Base-by-base conservation (phyloP, 2,113 vertebrate species). In the Canis aureus region DNA sequence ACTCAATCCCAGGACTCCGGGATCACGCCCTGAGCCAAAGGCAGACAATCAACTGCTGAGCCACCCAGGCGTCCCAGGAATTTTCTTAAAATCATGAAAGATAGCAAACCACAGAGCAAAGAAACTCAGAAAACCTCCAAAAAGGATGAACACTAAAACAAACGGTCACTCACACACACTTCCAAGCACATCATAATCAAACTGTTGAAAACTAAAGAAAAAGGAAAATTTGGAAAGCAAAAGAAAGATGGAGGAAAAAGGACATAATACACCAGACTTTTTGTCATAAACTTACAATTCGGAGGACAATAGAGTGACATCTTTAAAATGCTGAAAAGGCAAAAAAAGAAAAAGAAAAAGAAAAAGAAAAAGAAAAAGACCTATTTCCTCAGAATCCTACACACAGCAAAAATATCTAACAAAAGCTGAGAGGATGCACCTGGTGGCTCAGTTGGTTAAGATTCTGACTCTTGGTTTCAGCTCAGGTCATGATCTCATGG, bases 141-240 rank as follows among this genome's bases (percentile, higher is more conserved):
- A 92, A 97, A 84, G 10, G 9, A 53, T 82, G 32, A 62, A 92
- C 51, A 62, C 53, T 66, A 25, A 32, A 83, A 89, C 15, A 69
- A 59, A 59, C 16, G 57, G 67, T 69, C 32, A n/a, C 67, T 69
- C 5, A 69, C 23, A 82, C 38, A 79, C 49, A 49, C 17, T 32
- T 92, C 62, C 35, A 43, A 89, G 43, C 2, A 55, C 23, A 55
- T 88, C 60, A 78, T 17, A 53, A 43, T 87, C 35, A 95, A 92
- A 60, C 67, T 88, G 38, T 62, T 92, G 13, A 29, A 92, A 71
- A 83, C 9, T 27, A 89, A 62, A 49, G 53, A 78, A 38, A 71
- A 89, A 84, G 62, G 71, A 89, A 85, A 89, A 85, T 80, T n/a
- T 69, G 83, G 20, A 95, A 89, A 17, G 55, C 55, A 32, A 89